Percentiles rank a stretch among this genome's conserved stretches.
phyloP scores from a whole-genome alignment of 2,113 vertebrate species.

The Microtus richardsoni region DNA sequence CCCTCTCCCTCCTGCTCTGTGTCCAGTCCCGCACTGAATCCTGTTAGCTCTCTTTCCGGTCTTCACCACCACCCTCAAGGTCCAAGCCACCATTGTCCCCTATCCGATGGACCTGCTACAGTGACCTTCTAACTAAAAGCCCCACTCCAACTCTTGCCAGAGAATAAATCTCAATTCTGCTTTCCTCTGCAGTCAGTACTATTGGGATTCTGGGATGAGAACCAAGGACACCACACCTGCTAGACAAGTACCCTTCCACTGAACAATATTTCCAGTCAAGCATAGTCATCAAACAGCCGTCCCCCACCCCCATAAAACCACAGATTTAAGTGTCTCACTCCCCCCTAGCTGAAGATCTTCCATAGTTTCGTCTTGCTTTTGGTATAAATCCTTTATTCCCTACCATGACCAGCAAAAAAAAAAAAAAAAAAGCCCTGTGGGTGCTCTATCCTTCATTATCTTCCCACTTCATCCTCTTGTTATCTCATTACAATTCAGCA shows the following conservation, averaged over 20 bases:
- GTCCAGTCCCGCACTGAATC: neutral
- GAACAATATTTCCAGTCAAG: neutral
- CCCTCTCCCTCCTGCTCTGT: neutral
- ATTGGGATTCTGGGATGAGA: neutral
- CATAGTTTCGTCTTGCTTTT: neutral
- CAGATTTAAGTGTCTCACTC: neutral
- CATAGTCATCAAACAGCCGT: neutral
- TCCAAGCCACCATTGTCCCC: neutral
- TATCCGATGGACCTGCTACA: neutral
- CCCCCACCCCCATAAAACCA: neutral
- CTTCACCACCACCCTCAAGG: neutral
- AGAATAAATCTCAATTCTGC: neutral
- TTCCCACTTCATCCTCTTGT: neutral
- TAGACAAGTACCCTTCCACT: neutral
- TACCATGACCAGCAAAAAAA: neutral
- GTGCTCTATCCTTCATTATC: neutral
- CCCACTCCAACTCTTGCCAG: neutral
- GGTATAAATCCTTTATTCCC: slow-evolving; percentile 1
- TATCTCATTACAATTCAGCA: neutral
- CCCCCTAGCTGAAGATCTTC: neutral
- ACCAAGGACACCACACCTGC: neutral
- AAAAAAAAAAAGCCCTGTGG: neutral
- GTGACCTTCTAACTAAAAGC: neutral
- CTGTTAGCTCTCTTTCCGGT: neutral
- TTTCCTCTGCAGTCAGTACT: neutral